These are phyloP conservation scores for Grallaria varia DNA, from an alignment of 2,113 vertebrate species.

Conservation along the genomic window DNA sequence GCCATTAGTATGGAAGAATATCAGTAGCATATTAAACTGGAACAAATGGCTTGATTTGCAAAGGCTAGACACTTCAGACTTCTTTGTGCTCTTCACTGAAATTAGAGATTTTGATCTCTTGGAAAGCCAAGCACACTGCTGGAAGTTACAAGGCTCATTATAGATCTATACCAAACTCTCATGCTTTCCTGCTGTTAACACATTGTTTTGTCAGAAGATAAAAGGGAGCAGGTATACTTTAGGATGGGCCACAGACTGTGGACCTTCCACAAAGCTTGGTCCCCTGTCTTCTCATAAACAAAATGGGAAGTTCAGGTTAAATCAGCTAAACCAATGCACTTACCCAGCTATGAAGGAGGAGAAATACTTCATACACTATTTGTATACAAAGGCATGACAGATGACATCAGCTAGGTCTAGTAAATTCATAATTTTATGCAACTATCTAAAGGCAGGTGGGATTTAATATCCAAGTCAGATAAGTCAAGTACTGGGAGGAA, in stretches of 20 bases:
- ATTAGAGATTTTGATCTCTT: not conserved
- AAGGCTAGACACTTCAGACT: not conserved
- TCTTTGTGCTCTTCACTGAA: not conserved
- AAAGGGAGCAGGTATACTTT: not conserved
- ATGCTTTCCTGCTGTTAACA: not conserved
- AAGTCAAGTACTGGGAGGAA: not conserved
- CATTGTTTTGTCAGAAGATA: not conserved
- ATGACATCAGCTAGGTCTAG: not conserved
- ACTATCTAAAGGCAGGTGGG: not conserved
- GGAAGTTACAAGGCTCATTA: not conserved
- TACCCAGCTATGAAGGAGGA: not conserved
- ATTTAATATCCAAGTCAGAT: not conserved
- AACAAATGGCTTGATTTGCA: not conserved
- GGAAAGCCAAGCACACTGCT: not conserved
- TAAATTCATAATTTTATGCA: not conserved
- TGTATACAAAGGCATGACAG: not conserved
- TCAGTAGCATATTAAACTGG: not conserved
- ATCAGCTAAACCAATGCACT: not conserved
- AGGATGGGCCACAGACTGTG: not conserved
- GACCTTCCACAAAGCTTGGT: not conserved
- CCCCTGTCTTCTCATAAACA: not conserved
- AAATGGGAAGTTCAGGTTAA: not conserved
- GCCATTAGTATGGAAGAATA: not conserved
- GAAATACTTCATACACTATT: not conserved
- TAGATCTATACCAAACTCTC: not conserved